Conservation (phyloP, 2,888 invertebrate genomes). For the Cordilura impudica region DNA sequence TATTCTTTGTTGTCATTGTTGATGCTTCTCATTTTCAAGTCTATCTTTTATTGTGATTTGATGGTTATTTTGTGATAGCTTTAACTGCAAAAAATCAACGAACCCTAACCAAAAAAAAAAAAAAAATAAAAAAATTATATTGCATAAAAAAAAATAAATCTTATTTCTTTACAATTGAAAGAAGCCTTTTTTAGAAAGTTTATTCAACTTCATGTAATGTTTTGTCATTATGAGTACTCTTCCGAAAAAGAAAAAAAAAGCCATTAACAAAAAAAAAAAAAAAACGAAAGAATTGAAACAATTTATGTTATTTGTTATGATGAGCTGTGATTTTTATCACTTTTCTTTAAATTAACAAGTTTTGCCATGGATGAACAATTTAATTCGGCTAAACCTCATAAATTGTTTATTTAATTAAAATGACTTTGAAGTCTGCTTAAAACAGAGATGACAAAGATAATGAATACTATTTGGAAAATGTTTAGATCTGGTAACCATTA, state of each 20-base stretch:
- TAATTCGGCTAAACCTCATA: background rate
- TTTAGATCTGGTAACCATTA: no score
- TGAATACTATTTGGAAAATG: no score
- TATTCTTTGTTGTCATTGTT: slow-evolving; percentile 9
- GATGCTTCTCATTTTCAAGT: slow-evolving; percentile 10
- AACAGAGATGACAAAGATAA: no score
- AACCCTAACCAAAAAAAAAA: slow-evolving; percentile 54
- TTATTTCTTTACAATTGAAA: slow-evolving; percentile 34
- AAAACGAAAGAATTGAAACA: background rate
- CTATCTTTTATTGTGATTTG: slow-evolving; percentile 27
- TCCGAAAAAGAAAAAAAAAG: background rate
- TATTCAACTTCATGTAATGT: slow-evolving; percentile 49
- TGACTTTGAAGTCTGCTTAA: no score
- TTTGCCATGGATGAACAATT: slow-evolving; percentile 11
- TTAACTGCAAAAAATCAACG: slow-evolving; percentile 53
- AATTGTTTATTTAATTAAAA: slow-evolving; percentile 5
- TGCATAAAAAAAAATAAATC: slow-evolving; percentile 7
- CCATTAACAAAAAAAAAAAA: no score
- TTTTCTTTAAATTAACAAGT: slow-evolving; percentile 23
- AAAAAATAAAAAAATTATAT: slow-evolving; percentile 26
- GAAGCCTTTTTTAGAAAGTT: slow-evolving; percentile 54
- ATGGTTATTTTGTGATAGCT: slow-evolving; percentile 26
- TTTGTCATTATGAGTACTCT: background rate
- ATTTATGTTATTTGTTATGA: slow-evolving; percentile 2
- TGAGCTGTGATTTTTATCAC: slow-evolving; percentile 43